Conservation (phyloP, 2,113 vertebrate genomes). For the Grammomys surdaster region DNA sequence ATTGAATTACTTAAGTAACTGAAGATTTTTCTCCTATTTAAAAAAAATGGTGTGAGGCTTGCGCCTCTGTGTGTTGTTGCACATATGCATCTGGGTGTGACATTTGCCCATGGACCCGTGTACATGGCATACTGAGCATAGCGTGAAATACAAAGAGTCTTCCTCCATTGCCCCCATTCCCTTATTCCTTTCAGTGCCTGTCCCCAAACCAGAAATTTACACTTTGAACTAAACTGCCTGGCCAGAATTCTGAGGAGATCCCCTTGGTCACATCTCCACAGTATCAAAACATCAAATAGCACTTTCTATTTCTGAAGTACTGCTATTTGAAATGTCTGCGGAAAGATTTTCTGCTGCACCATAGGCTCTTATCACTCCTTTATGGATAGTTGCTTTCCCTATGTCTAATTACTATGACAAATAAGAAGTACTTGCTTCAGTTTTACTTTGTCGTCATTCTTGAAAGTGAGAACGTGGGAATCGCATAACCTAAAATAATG, state of each 20-base stretch:
- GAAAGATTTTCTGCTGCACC: neutral
- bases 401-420: neutral
- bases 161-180: fast-evolving
- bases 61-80: neutral
- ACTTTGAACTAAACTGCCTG: neutral
- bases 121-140: neutral
- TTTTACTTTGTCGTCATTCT: neutral
- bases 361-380: no score
- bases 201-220: neutral
- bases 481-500: neutral
- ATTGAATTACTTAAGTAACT: neutral
- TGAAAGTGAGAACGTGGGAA: neutral
- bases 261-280: neutral
- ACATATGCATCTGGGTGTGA: no score
- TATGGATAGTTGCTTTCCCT: neutral
- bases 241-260: neutral
- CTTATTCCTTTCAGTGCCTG: neutral
- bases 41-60: neutral
- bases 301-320: neutral
- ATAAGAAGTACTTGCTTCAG: neutral
- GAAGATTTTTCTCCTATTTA: neutral
- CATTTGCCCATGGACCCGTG: neutral
- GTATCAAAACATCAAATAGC: neutral
- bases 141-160: neutral
- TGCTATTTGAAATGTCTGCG: neutral